Conservation (phyloP, 2,888 invertebrate species). For the Acrobasis consociella region DNA sequence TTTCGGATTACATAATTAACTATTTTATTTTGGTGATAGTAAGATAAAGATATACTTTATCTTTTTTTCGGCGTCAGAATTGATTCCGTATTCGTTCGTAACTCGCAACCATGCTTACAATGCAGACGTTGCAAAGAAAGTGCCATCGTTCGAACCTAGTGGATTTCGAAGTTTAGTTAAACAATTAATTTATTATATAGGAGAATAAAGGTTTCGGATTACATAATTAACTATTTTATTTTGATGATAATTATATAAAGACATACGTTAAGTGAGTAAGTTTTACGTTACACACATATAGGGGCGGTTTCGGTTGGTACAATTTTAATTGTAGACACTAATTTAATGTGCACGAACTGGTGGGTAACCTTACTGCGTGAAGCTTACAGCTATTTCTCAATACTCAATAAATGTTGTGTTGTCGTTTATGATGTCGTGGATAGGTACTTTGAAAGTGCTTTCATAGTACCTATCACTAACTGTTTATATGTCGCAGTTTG, state of each 20-base stretch:
- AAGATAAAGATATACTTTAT: too few species aligned
- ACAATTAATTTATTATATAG: slow-evolving; percentile 64
- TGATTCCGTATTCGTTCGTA: slow-evolving; percentile 59
- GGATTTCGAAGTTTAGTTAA: slow-evolving; percentile 64
- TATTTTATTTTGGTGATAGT: too few species aligned
- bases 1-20: too few species aligned
- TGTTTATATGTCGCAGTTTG: slow-evolving; percentile 34
- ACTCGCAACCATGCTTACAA: slow-evolving; percentile 52
- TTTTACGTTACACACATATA: slow-evolving; percentile 50
- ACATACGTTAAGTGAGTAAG: too few species aligned
- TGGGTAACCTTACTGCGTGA: slow-evolving; percentile 39
- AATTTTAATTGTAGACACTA: slow-evolving; percentile 49
- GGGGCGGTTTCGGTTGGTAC: slow-evolving; percentile 69
- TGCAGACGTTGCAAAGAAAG: slow-evolving; percentile 75
- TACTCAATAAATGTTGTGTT: slow-evolving; percentile 40
- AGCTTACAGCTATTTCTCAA: slow-evolving; percentile 60
- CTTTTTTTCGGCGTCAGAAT: slow-evolving; percentile 80
- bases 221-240: slow-evolving; percentile 74
- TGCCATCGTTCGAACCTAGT: slow-evolving; percentile 77
- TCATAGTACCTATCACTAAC: slow-evolving; percentile 37
- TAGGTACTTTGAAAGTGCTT: slow-evolving; percentile 23
- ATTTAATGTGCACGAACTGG: slow-evolving; percentile 48
- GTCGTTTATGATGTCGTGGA: slow-evolving; percentile 32
- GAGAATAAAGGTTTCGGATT: slow-evolving; percentile 68
- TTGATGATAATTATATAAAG: slow-evolving; percentile 79